Conservation (phyloP, 2,888 invertebrate species). For the Drosophila acutilabella region DNA sequence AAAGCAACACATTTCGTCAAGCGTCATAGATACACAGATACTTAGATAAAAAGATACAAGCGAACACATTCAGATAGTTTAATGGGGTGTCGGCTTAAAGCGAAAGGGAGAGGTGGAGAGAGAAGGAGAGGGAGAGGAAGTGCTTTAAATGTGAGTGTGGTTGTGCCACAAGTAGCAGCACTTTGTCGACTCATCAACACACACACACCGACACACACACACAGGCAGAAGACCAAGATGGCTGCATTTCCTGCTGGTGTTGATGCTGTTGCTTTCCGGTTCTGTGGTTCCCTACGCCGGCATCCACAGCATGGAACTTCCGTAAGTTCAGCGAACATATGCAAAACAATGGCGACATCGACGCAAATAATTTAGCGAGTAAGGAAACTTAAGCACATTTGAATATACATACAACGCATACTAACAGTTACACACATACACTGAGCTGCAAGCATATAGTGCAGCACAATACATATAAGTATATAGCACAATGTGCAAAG, state of each 20-base stretch:
- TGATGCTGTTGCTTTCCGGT: constrained; percentile 28
- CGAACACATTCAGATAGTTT: constrained; percentile 22
- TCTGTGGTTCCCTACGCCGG: constrained; percentile 12
- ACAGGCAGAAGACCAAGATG: constrained; percentile 39
- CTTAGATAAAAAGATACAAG: constrained; percentile 16
- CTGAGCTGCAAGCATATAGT: neutral
- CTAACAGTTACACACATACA: neutral
- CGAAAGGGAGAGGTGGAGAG: neutral
- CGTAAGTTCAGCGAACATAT: constrained; percentile 48
- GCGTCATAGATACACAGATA: constrained; percentile 8
- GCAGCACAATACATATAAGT: constrained; percentile 1
- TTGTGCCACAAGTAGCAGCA: constrained; percentile 27
- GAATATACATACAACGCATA: constrained; percentile 16
- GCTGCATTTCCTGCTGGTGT: constrained; percentile 56
- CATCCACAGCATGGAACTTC: constrained; percentile 25
- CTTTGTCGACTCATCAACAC: constrained; percentile 24
- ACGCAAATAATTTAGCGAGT: constrained; percentile 37
- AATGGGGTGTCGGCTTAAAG: constrained; percentile 40
- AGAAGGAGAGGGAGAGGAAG: neutral
- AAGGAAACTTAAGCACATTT: constrained; percentile 32
- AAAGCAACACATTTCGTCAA: constrained; percentile 22
- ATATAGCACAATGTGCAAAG: constrained; percentile 6
- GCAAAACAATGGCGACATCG: constrained; percentile 50
- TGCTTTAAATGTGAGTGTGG: constrained; percentile 43
- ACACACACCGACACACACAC: constrained; percentile 7